Percentiles rank a stretch among this genome's conserved stretches.
Evolutionary conservation across 2,888 invertebrate genomes (phyloP).

Genomic region (Noctua janthe): DNA sequence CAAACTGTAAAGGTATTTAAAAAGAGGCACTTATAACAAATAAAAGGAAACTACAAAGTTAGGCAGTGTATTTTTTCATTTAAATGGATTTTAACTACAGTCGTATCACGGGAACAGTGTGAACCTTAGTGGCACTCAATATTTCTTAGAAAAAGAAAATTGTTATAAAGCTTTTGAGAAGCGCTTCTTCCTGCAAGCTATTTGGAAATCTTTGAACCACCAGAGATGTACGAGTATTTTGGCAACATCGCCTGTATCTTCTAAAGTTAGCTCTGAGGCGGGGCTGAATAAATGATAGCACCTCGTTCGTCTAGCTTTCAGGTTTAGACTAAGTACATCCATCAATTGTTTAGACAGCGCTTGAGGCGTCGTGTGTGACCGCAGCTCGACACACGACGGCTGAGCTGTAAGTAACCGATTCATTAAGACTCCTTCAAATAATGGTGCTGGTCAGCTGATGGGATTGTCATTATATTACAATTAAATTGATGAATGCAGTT

Average conservation of each 20-base stretch:
- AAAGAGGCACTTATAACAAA: not conserved
- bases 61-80: not conserved
- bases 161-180: not conserved
- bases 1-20: not conserved
- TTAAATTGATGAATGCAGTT: not conserved
- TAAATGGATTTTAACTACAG: not conserved
- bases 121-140: not conserved
- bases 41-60: not conserved
- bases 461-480: not conserved
- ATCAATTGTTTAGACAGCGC: constrained; percentile 19
- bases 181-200: no score
- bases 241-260: not conserved
- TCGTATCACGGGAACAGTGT: not conserved
- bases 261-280: constrained; percentile 2
- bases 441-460: not conserved
- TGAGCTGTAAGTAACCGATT: not conserved
- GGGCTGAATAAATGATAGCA: constrained; percentile 20
- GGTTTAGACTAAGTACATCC: not conserved
- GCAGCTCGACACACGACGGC: not conserved
- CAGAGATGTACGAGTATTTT: not conserved
- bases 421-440: not conserved
- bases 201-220: not conserved
- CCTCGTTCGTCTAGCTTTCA: not conserved
- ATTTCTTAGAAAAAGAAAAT: not conserved
- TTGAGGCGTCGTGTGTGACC: not conserved